These are phyloP conservation scores for Amyelois transitella DNA, from an alignment of 1,140 invertebrate species.

Conservation along the genomic window DNA sequence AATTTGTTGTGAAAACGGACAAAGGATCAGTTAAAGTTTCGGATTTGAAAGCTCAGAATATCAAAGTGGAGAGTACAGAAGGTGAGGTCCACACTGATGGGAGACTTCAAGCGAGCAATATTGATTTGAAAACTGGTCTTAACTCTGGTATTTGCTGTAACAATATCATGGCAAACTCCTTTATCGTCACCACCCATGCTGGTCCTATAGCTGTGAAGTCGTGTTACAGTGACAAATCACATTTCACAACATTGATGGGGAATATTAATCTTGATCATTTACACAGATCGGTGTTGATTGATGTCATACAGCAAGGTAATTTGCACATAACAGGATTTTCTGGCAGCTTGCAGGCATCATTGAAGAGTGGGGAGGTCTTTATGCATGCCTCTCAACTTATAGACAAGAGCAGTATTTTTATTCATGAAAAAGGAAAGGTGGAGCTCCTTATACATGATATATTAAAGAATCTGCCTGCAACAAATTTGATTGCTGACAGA, in stretches of 20 bases:
- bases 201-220: conserved; percentile 65
- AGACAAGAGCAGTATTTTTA: conserved; percentile 71
- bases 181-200: conserved; percentile 55
- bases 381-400: conserved; percentile 65
- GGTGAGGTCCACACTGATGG: conserved; percentile 55
- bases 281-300: conserved; percentile 61
- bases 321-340: conserved; percentile 64
- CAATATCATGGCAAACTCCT: conserved; percentile 62
- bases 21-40: conserved; percentile 54
- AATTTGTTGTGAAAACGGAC: conserved; percentile 63
- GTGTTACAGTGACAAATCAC: conserved; percentile 69
- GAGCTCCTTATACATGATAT: conserved; percentile 61
- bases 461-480: conserved; percentile 60
- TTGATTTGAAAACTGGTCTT: conserved; percentile 63
- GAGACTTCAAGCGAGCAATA: conserved; percentile 55
- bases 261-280: conserved; percentile 58
- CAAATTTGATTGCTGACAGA: conserved; percentile 68
- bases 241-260: conserved; percentile 66
- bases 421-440: conserved; percentile 70
- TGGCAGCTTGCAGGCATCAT: conserved; percentile 61
- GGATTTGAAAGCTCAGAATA: conserved; percentile 60
- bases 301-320: conserved; percentile 67
- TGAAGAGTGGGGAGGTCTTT: conserved; percentile 68
- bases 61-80: conserved; percentile 57
- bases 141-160: conserved; percentile 54